Evolutionary conservation across 1,140 invertebrate species (phyloP).

Genomic region (Ephestia elutella): DNA sequence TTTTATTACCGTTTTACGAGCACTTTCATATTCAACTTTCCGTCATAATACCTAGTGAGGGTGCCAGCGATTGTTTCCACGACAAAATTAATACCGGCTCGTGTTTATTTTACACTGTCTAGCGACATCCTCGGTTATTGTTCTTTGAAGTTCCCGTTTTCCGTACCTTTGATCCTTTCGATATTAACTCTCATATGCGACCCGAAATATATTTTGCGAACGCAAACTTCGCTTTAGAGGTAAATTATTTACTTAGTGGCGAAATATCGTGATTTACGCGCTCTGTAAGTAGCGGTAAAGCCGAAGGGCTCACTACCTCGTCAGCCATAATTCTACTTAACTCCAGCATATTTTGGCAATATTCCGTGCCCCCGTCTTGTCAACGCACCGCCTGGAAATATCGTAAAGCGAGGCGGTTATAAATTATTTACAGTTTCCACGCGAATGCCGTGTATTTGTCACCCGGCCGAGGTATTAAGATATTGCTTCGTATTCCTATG

Average conservation of each 20-base stretch:
- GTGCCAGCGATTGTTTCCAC: constrained; percentile 50
- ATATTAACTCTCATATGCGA: constrained; percentile 18
- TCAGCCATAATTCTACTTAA: constrained; percentile 55
- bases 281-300: constrained; percentile 31
- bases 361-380: constrained; percentile 41
- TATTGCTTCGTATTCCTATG: constrained; percentile 69
- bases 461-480: constrained; percentile 67
- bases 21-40: constrained; percentile 62
- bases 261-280: constrained; percentile 37
- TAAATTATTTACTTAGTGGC: constrained; percentile 28
- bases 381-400: constrained; percentile 44
- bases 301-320: constrained; percentile 25
- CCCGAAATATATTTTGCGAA: constrained; percentile 22
- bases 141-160: constrained; percentile 50
- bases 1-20: constrained; percentile 66
- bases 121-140: constrained; percentile 40
- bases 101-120: constrained; percentile 44
- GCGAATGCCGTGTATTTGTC: constrained; percentile 66
- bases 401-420: constrained; percentile 56
- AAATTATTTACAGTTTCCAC: constrained; percentile 69
- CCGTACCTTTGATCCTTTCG: constrained; percentile 43
- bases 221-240: constrained; percentile 23
- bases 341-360: constrained; percentile 36
- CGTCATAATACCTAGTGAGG: constrained; percentile 34
- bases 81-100: constrained; percentile 52